Conservation (phyloP, 2,797 vertebrate genomes). For the Gymnocypris eckloni region DNA sequence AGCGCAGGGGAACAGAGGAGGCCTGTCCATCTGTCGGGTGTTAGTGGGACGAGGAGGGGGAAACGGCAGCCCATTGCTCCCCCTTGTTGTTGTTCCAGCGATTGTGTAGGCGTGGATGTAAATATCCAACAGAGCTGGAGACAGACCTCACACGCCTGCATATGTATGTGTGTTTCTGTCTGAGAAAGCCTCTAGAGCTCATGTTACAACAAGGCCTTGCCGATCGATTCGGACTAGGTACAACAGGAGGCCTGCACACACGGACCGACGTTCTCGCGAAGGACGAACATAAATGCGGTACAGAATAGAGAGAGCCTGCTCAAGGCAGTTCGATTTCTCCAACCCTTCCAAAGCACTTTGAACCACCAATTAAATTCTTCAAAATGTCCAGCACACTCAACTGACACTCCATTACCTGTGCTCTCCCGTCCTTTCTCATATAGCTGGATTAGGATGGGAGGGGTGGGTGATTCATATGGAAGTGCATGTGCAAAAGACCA, state of each 20-base stretch:
- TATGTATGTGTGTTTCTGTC: slow-evolving; percentile 49
- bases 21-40: slow-evolving; percentile 79
- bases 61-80: slow-evolving; percentile 48
- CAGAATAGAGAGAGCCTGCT: slow-evolving; percentile 30
- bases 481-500: background rate
- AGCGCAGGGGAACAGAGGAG: slow-evolving; percentile 62
- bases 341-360: slow-evolving; percentile 39
- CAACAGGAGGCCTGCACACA: slow-evolving; percentile 54
- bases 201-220: slow-evolving; percentile 68
- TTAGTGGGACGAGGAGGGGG: slow-evolving; percentile 65
- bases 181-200: slow-evolving; percentile 68
- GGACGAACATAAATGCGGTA: slow-evolving; percentile 61
- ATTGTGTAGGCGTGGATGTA: slow-evolving; percentile 64
- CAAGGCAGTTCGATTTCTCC: slow-evolving; percentile 27
- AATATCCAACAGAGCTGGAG: slow-evolving; percentile 59
- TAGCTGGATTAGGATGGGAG: slow-evolving; percentile 40
- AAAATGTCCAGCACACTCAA: slow-evolving; percentile 57
- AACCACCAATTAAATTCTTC: slow-evolving; percentile 49
- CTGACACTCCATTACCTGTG: slow-evolving; percentile 57
- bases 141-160: slow-evolving; percentile 42
- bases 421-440: slow-evolving; percentile 45
- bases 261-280: slow-evolving; percentile 55
- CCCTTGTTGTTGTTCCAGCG: slow-evolving; percentile 61
- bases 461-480: slow-evolving; percentile 14
- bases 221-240: slow-evolving; percentile 73